Evolutionary conservation across 2,797 vertebrate species (phyloP), one percentile per base, ranked within the genome.

Genomic region (Poecilia velifera): DNA sequence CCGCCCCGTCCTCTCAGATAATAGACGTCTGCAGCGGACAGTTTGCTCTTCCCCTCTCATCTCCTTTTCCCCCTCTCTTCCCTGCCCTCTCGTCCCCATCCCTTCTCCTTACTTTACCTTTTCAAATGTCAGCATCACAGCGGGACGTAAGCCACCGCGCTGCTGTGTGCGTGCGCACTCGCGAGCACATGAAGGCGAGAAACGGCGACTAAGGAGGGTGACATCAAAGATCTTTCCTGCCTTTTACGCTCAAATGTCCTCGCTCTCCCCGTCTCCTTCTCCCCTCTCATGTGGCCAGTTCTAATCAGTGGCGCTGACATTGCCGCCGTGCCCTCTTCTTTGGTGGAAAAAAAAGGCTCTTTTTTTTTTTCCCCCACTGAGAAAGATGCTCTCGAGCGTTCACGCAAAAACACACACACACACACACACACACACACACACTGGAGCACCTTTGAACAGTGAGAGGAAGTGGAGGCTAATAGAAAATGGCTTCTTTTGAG

Each of bases 61-160:
- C 77, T 79, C 71, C 45, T 73, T 62, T 25, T 81, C 51, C 43
- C 57, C 57, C 81, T 82, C 88, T 86, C 84, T 77, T 81, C 76
- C 55, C 76, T 88, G 85, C 85, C 86, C 87, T 85, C 81, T 85
- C 84, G 83, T 82, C 88, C 89, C 89, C 88, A 86, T 92, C 91
- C 82, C 91, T 90, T 96, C 92, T 93, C 91, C 93, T 95, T 89
- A 94, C 93, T 93, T 93, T 95, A 95, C 93, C 93, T 95, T 95
- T 95, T 93, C 92, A 95, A 95, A 96, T 95, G 95, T 95, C 94
- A 95, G 94, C 94, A 94, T 94, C 95, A 94, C 94, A 95, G 95
- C 91, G 43, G 94, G 94, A 95, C 93, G 93, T 93, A 91, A 92
- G 93, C 92, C 92, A 93, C 88, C 80, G 90, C 83, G 88, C 87